Percentiles rank a stretch among this genome's conserved stretches.
Conservation (phyloP, 2,113 vertebrate genomes). For the Scartelaos histophorus region DNA sequence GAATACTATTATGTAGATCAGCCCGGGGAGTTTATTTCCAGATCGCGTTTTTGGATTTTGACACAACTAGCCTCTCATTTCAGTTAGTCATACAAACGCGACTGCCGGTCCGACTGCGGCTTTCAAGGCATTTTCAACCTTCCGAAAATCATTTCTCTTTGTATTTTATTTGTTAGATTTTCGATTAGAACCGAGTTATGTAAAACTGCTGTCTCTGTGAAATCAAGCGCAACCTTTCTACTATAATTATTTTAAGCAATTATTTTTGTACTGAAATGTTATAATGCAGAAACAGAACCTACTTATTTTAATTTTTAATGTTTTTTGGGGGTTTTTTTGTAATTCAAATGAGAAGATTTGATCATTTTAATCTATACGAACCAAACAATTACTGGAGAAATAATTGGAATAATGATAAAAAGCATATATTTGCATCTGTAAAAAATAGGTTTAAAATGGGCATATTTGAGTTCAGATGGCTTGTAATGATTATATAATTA, state of each 20-base stretch:
- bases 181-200: neutral
- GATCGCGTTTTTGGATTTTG: constrained; percentile 53
- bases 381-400: no score
- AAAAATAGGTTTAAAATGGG: neutral
- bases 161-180: neutral
- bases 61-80: constrained; percentile 53
- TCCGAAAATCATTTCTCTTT: constrained; percentile 11
- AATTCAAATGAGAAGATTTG: no score
- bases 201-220: no score
- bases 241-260: no score
- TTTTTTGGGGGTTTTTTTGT: no score
- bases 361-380: no score
- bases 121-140: constrained; percentile 39
- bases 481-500: constrained; percentile 42
- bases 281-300: no score
- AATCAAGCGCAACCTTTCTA: no score
- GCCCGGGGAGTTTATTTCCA: constrained; percentile 59
- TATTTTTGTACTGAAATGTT: no score
- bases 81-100: constrained; percentile 48
- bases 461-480: constrained; percentile 20
- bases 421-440: no score
- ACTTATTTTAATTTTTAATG: no score
- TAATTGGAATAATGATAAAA: no score
- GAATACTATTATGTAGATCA: constrained; percentile 65
- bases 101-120: constrained; percentile 30